A percentile compares a stretch with the other conserved stretches of the same genome.
phyloP scores from a whole-genome alignment of 2,888 invertebrate genomes.

The Cinara cedri region DNA sequence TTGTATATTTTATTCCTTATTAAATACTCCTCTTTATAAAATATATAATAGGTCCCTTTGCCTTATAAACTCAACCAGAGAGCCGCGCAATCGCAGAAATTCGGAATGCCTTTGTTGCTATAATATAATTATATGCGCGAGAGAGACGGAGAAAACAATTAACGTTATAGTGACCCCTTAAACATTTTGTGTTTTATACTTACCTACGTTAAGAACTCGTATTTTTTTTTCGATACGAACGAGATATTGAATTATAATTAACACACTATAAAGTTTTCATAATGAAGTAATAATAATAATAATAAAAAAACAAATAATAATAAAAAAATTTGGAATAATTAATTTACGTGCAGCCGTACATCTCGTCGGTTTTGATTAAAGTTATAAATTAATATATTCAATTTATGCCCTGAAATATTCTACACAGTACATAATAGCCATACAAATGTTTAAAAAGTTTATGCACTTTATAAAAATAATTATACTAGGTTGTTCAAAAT shows the following conservation, averaged over 20 bases:
- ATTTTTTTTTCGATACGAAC: neutral
- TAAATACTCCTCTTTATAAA: no score
- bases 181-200: neutral
- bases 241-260: constrained; percentile 1
- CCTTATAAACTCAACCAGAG: no score
- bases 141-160: neutral
- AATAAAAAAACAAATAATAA: neutral
- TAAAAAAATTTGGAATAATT: neutral
- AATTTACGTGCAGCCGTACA: no score
- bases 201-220: neutral
- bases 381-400: neutral
- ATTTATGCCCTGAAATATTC: constrained; percentile 1
- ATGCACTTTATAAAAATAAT: no score
- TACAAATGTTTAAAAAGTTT: neutral
- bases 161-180: neutral
- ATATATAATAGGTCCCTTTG: no score
- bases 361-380: neutral
- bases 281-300: neutral
- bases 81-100: no score
- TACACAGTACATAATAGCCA: neutral
- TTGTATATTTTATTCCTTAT: no score
- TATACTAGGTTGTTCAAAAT: no score
- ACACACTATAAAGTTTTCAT: neutral
- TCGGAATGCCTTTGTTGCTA: no score
- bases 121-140: no score